Conservation (phyloP, 1,140 invertebrate genomes). For the Penaeus chinensis region DNA sequence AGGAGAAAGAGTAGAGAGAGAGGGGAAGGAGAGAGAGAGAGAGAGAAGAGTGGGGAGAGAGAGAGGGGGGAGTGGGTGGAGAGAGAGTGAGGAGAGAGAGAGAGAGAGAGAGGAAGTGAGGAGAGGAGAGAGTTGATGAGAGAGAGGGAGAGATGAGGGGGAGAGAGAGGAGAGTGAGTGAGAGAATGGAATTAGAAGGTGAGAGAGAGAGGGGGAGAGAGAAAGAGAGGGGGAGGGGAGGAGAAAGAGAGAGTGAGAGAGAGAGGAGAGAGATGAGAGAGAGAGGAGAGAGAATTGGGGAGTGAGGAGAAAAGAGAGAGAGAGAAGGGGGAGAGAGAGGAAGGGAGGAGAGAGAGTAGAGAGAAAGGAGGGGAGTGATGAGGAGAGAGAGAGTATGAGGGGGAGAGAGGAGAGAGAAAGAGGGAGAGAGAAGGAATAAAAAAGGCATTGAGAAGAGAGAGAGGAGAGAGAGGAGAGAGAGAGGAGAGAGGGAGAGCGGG, state of each 20-base stretch:
- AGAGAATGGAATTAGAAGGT: neutral
- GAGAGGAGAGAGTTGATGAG: too few relatives aligned
- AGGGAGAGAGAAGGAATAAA: neutral
- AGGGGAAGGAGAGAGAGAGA: neutral
- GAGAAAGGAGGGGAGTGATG: neutral
- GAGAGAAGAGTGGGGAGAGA: constrained; percentile 26
- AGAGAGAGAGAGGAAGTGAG: too few relatives aligned
- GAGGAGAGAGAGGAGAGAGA: too few relatives aligned
- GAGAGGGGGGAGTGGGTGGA: too few relatives aligned
- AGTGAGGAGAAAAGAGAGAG: neutral
- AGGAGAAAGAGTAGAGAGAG: neutral
- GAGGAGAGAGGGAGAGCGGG: neutral
- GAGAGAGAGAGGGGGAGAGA: neutral
- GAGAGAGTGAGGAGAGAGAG: too few relatives aligned
- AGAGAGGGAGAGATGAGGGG: too few relatives aligned
- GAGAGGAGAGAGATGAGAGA: neutral
- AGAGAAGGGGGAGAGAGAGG: neutral
- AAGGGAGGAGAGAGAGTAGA: neutral
- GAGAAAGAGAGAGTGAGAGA: neutral
- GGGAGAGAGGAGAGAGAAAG: constrained; percentile 10
- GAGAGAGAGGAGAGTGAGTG: neutral
- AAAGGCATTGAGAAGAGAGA: neutral
- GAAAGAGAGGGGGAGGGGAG: neutral
- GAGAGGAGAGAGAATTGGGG: neutral
- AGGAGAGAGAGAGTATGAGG: constrained; percentile 16